These are phyloP conservation scores for Sula dactylatra DNA, from an alignment of 2,113 vertebrate species.

Conservation along the genomic window DNA sequence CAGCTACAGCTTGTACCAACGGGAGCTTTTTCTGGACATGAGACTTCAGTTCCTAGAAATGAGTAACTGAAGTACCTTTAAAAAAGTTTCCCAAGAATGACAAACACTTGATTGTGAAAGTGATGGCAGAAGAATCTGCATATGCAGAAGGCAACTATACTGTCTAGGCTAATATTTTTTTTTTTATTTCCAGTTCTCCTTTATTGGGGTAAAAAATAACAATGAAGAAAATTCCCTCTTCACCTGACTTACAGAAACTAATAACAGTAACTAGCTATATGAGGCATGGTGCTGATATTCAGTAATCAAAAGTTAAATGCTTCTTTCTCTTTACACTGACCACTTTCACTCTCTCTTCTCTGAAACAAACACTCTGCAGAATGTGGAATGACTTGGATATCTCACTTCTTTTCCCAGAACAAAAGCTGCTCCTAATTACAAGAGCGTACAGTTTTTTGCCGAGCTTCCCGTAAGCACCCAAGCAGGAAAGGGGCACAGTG, in stretches of 20 bases:
- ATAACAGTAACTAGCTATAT: neutral
- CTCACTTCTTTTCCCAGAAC: neutral
- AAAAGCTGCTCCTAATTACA: neutral
- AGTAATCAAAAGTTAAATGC: neutral
- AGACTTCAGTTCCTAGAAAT: constrained; percentile 53
- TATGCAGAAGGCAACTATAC: neutral
- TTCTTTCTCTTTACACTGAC: neutral
- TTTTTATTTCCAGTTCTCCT: neutral
- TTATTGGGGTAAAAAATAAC: neutral
- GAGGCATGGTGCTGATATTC: neutral
- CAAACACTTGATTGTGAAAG: constrained; percentile 21
- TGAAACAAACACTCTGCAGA: neutral
- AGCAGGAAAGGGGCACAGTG: neutral
- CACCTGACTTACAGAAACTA: neutral
- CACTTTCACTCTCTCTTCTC: neutral
- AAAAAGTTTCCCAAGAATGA: constrained; percentile 5
- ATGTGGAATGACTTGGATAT: neutral
- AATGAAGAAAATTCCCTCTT: neutral
- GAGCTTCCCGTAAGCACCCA: accelerated
- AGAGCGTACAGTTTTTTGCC: accelerated
- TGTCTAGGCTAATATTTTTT: neutral
- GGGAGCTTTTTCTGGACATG: neutral
- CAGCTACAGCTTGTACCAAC: constrained; percentile 15
- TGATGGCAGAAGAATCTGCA: neutral
- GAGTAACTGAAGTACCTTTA: constrained; percentile 20